Conservation (phyloP, 2,113 vertebrate species). For the Octodon degus region DNA sequence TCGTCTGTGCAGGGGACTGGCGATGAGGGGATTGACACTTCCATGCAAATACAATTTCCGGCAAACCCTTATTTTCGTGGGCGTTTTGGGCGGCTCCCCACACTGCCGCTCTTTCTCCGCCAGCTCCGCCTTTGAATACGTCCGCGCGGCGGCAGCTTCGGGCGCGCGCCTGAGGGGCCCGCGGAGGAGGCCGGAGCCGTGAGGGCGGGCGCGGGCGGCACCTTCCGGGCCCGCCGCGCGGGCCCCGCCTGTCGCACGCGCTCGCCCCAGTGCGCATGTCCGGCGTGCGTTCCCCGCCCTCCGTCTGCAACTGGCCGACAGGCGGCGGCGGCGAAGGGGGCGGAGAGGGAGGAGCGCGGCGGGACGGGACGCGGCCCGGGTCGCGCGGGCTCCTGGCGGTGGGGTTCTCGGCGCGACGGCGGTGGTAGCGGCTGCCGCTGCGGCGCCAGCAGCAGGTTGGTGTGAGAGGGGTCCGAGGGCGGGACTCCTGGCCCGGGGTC, state of each 20-base stretch:
- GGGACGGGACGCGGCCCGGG: slow-evolving; percentile 36
- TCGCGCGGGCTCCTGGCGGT: slow-evolving; percentile 29
- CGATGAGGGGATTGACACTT: neutral
- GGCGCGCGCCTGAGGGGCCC: fast-evolving
- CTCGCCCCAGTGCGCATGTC: slow-evolving; percentile 76
- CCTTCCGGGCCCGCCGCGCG: slow-evolving; percentile 25
- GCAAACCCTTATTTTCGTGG: neutral
- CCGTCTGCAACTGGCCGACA: slow-evolving; percentile 81
- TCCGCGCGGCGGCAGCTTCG: neutral
- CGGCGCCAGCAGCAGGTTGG: slow-evolving; percentile 54
- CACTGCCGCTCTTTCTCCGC: neutral
- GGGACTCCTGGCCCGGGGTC: neutral
- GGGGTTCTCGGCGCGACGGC: slow-evolving; percentile 3
- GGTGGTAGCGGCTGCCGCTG: slow-evolving; percentile 10
- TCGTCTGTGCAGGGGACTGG: neutral
- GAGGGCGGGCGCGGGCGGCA: neutral
- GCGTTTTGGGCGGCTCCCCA: neutral
- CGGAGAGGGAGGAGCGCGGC: slow-evolving; percentile 67
- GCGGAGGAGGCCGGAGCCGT: neutral
- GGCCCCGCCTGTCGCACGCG: slow-evolving; percentile 64
- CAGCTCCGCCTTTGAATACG: neutral
- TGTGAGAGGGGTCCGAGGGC: neutral
- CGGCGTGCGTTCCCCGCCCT: slow-evolving; percentile 42
- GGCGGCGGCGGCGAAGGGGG: slow-evolving; percentile 71
- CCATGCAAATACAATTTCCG: neutral